Evolutionary conservation across 2,113 vertebrate species (phyloP), one percentile per base, ranked within the genome.

Genomic region (Euleptes europaea): DNA sequence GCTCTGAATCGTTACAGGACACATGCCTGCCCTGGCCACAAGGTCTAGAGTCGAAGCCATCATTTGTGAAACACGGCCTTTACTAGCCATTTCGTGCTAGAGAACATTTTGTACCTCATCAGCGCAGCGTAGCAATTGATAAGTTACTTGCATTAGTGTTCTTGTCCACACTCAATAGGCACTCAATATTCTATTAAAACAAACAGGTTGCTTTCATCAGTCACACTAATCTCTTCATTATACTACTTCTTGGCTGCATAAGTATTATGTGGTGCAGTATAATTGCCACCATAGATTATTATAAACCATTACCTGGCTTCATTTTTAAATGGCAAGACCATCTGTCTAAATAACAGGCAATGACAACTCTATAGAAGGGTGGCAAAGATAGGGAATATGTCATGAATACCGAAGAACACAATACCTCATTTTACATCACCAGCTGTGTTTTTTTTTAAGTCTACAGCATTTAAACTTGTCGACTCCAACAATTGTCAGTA

Each of bases 251-350:
- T 54, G 31, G 21, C 33, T 38, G 33, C 17, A 79, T 44, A 66
- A 65, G 6, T 60, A 40, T 31, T 75, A 38, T 54, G 73, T 40
- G 47, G 44, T 88, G 77, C 70, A 79, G 83, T 66, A 47, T 5
- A n/a, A 17, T 84, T 77, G 86, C 42, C 72, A 83, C 8, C 51
- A 72, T 78, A 81, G 74, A 33, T 44, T 73, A 76, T 70, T 69
- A 63, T 40, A 78, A 87, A 78, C 49, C 40, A 67, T 84, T 75
- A 35, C 13, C 67, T 40, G 77, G 9, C n/a, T 80, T 86, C 85
- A 74, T 73, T 74, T 80, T 31, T 84, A 86, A 85, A 84, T 42
- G 4, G 21, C 67, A 60, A 17, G 17, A 2, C 40, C 82, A 75
- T 87, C 79, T 66, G n/a, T 49, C 35, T 78, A 83, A 75, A 35